A percentile compares a stretch with the other conserved stretches of the same genome.
Evolutionary conservation across 2,113 vertebrate species (phyloP).

Genomic region (Elaphurus davidianus): DNA sequence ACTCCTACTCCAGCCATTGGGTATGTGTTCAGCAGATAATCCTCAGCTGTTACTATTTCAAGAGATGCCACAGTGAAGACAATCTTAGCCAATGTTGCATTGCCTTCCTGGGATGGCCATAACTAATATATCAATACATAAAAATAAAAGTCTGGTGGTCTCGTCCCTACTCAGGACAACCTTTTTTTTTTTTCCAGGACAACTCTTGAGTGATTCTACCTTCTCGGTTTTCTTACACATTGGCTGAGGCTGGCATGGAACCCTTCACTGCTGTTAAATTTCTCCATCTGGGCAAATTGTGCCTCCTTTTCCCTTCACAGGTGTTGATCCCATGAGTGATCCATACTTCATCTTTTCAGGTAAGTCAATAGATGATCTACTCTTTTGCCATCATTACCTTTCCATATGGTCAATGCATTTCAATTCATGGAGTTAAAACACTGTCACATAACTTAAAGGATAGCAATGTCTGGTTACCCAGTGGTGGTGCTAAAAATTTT

Average conservation of each 20-base stretch:
- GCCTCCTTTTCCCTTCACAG: not conserved
- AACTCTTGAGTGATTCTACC: not conserved
- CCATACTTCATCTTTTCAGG: not conserved
- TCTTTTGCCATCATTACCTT: not conserved
- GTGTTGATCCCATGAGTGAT: not conserved
- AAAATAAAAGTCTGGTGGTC: not conserved
- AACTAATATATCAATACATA: not conserved
- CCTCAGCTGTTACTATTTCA: not conserved
- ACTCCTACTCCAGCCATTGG: not conserved
- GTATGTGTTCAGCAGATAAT: not conserved
- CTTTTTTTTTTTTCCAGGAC: too few relatives aligned
- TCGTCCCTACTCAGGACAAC: not conserved
- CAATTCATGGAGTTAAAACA: not conserved
- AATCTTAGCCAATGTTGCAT: not conserved
- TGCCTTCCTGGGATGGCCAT: not conserved
- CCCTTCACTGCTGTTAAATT: not conserved
- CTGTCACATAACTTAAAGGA: not conserved
- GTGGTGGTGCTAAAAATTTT: not conserved
- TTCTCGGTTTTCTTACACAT: rapidly evolving
- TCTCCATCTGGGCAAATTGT: not conserved
- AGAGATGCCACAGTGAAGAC: not conserved
- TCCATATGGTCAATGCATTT: not conserved
- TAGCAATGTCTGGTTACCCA: not conserved
- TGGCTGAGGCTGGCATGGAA: not conserved
- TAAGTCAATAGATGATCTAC: too few relatives aligned